These are phyloP conservation scores for Deroptyus accipitrinus DNA, from an alignment of 2,113 vertebrate species.

Conservation along the genomic window DNA sequence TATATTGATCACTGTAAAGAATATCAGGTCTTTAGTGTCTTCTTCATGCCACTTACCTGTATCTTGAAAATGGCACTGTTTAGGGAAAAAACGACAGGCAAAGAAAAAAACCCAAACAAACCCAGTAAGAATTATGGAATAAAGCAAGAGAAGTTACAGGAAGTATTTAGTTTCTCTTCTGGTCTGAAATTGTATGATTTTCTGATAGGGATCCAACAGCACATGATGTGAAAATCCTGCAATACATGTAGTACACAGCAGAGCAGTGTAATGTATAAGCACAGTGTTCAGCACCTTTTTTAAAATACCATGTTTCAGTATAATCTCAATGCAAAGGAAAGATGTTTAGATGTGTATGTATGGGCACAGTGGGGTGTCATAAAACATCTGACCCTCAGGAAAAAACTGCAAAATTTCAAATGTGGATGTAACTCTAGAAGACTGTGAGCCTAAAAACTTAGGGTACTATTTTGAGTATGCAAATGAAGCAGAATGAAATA, in stretches of 20 bases:
- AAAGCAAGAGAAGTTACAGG: neutral
- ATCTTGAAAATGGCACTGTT: neutral
- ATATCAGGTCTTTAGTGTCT: neutral
- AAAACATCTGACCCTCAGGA: neutral
- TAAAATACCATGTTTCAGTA: neutral
- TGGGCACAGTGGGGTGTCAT: neutral
- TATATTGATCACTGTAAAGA: neutral
- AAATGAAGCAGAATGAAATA: neutral
- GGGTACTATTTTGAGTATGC: neutral
- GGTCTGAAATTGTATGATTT: neutral
- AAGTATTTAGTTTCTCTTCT: neutral
- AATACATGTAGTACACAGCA: neutral
- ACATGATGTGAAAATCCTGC: neutral
- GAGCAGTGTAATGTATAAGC: neutral
- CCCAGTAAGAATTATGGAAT: neutral
- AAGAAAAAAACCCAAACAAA: neutral
- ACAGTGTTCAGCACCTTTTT: neutral
- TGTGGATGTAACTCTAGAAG: neutral
- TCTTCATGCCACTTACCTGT: neutral
- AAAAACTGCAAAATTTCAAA: neutral
- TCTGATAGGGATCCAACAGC: neutral
- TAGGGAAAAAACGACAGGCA: neutral
- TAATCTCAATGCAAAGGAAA: neutral
- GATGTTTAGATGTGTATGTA: neutral
- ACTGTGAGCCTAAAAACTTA: neutral